Evolutionary conservation across 53 echinoderm and acorn worm genomes (phyloP).

Genomic region (Holothuria scabra): DNA sequence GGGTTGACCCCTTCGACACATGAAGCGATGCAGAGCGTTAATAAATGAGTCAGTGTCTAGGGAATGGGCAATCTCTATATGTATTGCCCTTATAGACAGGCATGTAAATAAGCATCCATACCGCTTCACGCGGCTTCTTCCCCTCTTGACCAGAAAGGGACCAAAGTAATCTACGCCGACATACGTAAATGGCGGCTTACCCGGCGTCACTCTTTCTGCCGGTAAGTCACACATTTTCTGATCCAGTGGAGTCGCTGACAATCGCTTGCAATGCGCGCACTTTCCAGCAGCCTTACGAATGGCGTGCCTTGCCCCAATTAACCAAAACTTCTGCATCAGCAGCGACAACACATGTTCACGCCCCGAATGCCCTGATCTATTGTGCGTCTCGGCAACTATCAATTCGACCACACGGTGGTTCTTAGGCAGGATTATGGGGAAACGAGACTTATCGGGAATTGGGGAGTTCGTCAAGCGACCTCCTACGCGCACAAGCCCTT

Average conservation of each 20-base stretch:
- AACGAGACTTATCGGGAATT: slow-evolving; percentile 12
- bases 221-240: neutral
- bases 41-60: slow-evolving; percentile 52
- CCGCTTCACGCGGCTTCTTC: slow-evolving; percentile 7
- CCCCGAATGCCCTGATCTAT: slow-evolving; percentile 57
- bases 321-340: slow-evolving; percentile 59
- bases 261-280: neutral
- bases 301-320: slow-evolving; percentile 39
- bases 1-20: slow-evolving; percentile 48
- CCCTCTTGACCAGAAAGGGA: slow-evolving; percentile 16
- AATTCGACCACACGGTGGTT: slow-evolving; percentile 44
- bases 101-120: slow-evolving; percentile 68
- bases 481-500: slow-evolving; percentile 39
- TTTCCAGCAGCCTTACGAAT: neutral
- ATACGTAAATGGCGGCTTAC: slow-evolving; percentile 5
- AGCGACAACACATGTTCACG: slow-evolving; percentile 57
- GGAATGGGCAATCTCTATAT: slow-evolving; percentile 53
- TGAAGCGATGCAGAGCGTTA: slow-evolving; percentile 47
- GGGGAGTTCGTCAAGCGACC: slow-evolving; percentile 50
- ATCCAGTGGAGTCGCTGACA: neutral
- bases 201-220: neutral
- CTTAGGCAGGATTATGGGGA: slow-evolving; percentile 43
- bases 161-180: neutral
- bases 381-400: slow-evolving; percentile 54
- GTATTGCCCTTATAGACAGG: slow-evolving; percentile 48